Evolutionary conservation across 1,140 invertebrate genomes (phyloP).

Genomic region (Limonius californicus): DNA sequence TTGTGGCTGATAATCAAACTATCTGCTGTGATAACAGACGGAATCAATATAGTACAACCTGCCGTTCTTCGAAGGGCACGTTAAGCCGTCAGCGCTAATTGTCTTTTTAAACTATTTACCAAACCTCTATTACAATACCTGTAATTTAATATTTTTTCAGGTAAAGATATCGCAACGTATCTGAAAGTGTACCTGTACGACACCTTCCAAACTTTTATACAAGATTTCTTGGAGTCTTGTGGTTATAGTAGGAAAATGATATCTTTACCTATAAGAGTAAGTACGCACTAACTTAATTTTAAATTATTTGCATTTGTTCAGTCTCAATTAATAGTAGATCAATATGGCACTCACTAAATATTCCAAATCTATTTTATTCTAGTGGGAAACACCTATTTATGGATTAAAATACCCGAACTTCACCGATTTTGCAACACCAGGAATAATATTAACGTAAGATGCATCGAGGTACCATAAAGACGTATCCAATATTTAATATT

Average conservation of each 20-base stretch:
- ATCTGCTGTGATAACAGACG: too few relatives aligned
- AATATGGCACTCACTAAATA: too few relatives aligned
- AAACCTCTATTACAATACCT: too few relatives aligned
- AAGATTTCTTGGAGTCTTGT: slow-evolving; percentile 65
- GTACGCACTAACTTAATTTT: not conserved
- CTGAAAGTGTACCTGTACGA: slow-evolving; percentile 75
- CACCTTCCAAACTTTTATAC: slow-evolving; percentile 72
- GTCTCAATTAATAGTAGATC: too few relatives aligned
- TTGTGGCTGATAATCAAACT: too few relatives aligned
- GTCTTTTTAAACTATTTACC: too few relatives aligned
- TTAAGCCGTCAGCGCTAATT: too few relatives aligned
- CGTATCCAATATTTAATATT: not conserved
- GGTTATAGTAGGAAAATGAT: slow-evolving; percentile 74
- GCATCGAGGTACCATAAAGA: not conserved
- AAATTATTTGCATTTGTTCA: too few relatives aligned
- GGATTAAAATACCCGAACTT: slow-evolving; percentile 83
- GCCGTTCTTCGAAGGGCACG: too few relatives aligned
- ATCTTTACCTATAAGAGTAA: slow-evolving; percentile 77
- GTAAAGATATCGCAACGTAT: slow-evolving; percentile 78
- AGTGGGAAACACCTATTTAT: slow-evolving; percentile 65
- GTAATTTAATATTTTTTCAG: not conserved
- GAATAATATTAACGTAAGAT: slow-evolving; percentile 88
- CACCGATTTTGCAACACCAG: slow-evolving; percentile 93
- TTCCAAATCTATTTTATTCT: too few relatives aligned
- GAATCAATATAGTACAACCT: too few relatives aligned